Evolutionary conservation across 1,140 invertebrate species (phyloP).

Genomic region (Ganaspis sp.): DNA sequence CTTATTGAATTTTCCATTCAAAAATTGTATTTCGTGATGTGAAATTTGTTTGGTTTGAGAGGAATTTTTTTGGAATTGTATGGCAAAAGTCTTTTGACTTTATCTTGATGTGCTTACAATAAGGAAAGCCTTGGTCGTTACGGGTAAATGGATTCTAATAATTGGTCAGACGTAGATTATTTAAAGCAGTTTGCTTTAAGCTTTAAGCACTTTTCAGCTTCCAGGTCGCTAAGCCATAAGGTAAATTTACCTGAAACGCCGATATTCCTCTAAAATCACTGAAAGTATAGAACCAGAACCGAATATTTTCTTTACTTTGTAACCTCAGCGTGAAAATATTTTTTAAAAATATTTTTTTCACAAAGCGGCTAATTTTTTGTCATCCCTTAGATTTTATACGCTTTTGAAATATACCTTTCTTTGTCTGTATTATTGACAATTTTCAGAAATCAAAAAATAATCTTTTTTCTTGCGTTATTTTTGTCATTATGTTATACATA

Average conservation of each 20-base stretch:
- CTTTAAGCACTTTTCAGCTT: conserved; percentile 12
- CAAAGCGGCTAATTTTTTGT: neutral
- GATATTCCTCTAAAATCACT: neutral
- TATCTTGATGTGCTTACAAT: neutral
- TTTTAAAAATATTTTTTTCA: neutral
- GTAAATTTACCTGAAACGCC: conserved; percentile 25
- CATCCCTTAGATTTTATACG: too few species aligned
- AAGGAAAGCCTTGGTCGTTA: neutral
- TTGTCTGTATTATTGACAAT: too few species aligned
- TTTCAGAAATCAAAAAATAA: too few species aligned
- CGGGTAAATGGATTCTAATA: conserved; percentile 13
- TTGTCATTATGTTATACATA: too few species aligned
- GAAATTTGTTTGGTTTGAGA: neutral
- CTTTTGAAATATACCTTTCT: neutral
- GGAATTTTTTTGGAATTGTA: neutral
- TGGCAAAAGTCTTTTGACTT: neutral
- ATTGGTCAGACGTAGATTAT: conserved; percentile 23
- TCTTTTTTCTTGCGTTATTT: too few species aligned
- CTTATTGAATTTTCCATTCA: too few species aligned
- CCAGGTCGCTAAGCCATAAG: conserved; percentile 23
- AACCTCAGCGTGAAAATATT: neutral
- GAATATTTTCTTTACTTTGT: conserved; percentile 3
- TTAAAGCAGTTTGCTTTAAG: conserved; percentile 22
- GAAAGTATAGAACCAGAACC: neutral
- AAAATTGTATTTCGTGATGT: neutral